Evolutionary conservation across 2,113 vertebrate species (phyloP).

Genomic region (Plecotus auritus): DNA sequence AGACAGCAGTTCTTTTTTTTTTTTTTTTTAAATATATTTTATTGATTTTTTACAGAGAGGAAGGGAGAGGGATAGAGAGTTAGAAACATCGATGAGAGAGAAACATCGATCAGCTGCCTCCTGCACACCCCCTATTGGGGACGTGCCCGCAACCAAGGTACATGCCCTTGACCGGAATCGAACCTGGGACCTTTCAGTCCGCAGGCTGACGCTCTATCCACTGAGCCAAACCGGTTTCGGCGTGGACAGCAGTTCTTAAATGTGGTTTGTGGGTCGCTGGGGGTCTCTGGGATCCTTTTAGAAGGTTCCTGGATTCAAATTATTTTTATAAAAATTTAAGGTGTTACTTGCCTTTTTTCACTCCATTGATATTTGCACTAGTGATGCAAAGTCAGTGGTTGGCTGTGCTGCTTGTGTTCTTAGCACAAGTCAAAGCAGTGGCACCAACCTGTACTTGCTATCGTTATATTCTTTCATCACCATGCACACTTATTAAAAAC

Average conservation of each 20-base stretch:
- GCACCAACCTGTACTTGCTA: not conserved
- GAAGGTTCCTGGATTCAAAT: not conserved
- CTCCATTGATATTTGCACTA: not conserved
- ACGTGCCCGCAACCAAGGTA: too few species aligned
- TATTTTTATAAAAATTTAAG: not conserved
- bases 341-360: not conserved
- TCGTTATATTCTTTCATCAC: fast-evolving
- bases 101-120: too few species aligned
- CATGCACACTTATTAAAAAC: fast-evolving
- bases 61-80: too few species aligned
- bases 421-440: too few species aligned
- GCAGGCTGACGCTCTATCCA: too few species aligned
- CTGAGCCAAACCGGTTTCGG: too few species aligned
- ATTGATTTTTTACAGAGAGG: too few species aligned
- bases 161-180: too few species aligned
- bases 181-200: too few species aligned
- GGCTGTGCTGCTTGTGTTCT: not conserved
- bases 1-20: not conserved
- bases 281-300: not conserved
- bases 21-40: too few species aligned
- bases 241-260: not conserved
- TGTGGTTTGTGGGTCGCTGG: not conserved
- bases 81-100: too few species aligned
- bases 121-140: too few species aligned
- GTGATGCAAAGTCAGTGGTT: not conserved